Evolutionary conservation across 2,113 vertebrate genomes (phyloP).

Genomic region (Varanus komodoensis): DNA sequence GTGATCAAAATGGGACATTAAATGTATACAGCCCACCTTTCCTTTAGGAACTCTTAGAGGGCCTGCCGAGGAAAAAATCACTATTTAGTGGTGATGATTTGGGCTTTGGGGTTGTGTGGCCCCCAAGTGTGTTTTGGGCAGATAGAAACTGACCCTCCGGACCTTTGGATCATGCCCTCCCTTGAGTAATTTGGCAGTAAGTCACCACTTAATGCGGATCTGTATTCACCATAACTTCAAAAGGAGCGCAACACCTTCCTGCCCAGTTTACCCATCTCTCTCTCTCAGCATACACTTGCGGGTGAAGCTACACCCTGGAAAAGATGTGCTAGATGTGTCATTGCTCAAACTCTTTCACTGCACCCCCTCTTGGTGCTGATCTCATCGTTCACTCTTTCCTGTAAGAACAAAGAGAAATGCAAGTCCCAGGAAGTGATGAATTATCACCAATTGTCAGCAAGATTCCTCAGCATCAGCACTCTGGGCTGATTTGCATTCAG

Average conservation of each 20-base stretch:
- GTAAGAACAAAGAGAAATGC: neutral
- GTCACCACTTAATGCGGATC: neutral
- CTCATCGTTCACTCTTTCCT: neutral
- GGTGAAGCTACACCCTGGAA: neutral
- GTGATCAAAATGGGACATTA: neutral
- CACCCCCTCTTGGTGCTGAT: neutral
- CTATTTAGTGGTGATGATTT: no score
- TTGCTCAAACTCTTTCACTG: neutral
- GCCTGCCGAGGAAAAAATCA: neutral
- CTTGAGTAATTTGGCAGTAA: neutral
- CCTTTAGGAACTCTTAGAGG: neutral
- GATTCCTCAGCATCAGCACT: slow-evolving; percentile 14
- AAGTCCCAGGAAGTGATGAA: neutral
- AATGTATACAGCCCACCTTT: neutral
- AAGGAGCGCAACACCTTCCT: neutral
- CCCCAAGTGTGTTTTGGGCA: no score
- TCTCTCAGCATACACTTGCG: neutral
- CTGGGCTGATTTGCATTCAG: slow-evolving; percentile 44
- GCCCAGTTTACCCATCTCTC: neutral
- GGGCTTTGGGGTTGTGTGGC: no score
- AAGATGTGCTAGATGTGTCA: neutral
- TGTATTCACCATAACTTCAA: neutral
- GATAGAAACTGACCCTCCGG: no score
- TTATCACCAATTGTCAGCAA: slow-evolving; percentile 6
- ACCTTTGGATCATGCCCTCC: no score